Evolutionary conservation across 1,140 invertebrate genomes (phyloP), one percentile per base, ranked within the genome.

Genomic region (Acyrthosiphon pisum): DNA sequence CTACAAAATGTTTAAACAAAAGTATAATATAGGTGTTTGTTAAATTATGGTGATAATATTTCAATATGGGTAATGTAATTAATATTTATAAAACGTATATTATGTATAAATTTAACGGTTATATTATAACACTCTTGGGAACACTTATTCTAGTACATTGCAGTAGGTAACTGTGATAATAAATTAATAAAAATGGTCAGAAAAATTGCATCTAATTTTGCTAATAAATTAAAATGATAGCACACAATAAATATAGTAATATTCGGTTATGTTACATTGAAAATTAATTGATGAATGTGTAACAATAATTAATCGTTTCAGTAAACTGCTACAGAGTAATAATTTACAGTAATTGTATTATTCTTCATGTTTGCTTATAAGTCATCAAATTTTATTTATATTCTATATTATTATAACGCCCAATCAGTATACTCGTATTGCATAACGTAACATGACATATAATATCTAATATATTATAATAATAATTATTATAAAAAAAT

Each of bases 91-190:
- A 60, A 68, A 68, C 60, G 60, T 14, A 68, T 68, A 30, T 68
- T 68, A 68, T n/a, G 60, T n/a, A 68, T 68, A 68, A 68, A 68
- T 68, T 68, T 30, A 68, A 11, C 60, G 60, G 60, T 68, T 68
- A 68, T 68, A n/a, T n/a, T 68, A 68, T 68, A 68, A 68, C 60
- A 68, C 60, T n/a, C 60, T 68, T 68, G 60, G 60, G 60, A 68
- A 68, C 60, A 68, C 60, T 68, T 68, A 68, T 3, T 68, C 30
- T 68, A 68, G 30, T 68, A n/a, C 11, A 68, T 68, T 68, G 60
- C 30, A 68, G 30, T n/a, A n/a, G n/a, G n/a, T 68, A 68, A 68
- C 11, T 14, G 30, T 68, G 30, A 68, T 30, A 68, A 68, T 68
- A 68, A 68, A 68, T 68, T 68, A 68, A 30, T 30, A 68, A 30